Base-by-base conservation (phyloP, 2,888 invertebrate genomes). In the Hirudinaria manillensis region DNA sequence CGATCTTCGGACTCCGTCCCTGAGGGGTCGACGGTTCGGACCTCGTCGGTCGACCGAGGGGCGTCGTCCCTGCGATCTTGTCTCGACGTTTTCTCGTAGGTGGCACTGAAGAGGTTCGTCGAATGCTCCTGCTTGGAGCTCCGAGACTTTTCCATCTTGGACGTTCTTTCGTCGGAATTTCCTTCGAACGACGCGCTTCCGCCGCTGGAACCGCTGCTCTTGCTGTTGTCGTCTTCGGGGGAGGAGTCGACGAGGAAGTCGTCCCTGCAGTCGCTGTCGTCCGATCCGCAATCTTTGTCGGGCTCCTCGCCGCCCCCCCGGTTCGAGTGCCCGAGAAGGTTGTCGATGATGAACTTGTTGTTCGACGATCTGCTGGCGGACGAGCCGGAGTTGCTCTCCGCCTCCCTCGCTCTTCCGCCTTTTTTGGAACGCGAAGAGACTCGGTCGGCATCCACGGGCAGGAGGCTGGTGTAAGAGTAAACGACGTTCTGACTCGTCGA, bases 1-100 rank as follows among this genome's bases (percentile, higher is more conserved):
- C 36, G 45, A 45, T 45, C 13, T 3, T 45, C 3, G 45, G 13
- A 10, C 13, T 10, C 45, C 45, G 13, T 6, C 29, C 61, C 61
- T 1, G 21, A 27, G 24, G 1, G 7, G 29, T 61, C 24, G 29
- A 24, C 29, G 10, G 6, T 13, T 24, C 1, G 29, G 6, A 4
- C 21, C 29, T 29, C 7, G 19, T 29, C 10, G 61, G 61, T n/a
- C 61, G 21, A 27, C 61, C n/a, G 61, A 29, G 24, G 10, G 21
- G 61, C 13, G 21, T 29, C 61, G 29, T 61, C 61, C 29, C 61
- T 24, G 24, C 29, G 24, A 19, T 32, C 45, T 16, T 36, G 21
- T 38, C 24, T 72, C 27, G 72, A 56, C 2, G 53, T 27, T 55
- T 72, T 72, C 21, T 55, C 56, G 55, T 72, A 72, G 53, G 55